A percentile compares a stretch with the other conserved stretches of the same genome.
Conservation (phyloP, 2,113 vertebrate genomes). For the Oryctolagus cuniculus region DNA sequence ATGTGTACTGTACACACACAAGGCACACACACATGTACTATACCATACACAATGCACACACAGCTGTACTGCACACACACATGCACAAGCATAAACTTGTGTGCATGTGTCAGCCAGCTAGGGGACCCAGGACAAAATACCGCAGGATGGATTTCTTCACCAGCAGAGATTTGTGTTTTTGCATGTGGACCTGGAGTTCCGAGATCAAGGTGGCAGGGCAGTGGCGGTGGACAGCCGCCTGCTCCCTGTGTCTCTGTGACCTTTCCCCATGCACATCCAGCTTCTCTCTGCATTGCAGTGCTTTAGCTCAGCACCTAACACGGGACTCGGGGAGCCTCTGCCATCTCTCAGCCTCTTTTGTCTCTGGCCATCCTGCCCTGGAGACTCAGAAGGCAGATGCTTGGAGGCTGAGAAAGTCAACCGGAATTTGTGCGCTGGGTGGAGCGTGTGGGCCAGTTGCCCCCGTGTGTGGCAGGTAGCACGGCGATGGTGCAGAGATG, state of each 20-base stretch:
- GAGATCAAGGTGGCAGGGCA: accelerated
- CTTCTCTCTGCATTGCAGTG: not conserved
- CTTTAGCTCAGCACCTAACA: not conserved
- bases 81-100: not conserved
- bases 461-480: too few relatives aligned
- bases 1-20: too few relatives aligned
- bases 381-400: not conserved
- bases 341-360: not conserved
- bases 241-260: not conserved
- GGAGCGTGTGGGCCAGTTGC: accelerated
- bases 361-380: not conserved
- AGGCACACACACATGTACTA: too few relatives aligned
- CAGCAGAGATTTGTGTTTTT: not conserved
- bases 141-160: not conserved
- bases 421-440: not conserved
- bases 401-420: too few relatives aligned
- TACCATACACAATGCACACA: too few relatives aligned
- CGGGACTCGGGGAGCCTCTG: not conserved
- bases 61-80: too few relatives aligned
- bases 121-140: too few relatives aligned
- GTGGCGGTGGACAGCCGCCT: too few relatives aligned
- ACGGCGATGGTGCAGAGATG: too few relatives aligned
- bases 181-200: not conserved
- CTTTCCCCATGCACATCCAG: accelerated
- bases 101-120: not conserved